Percentiles rank a stretch among this genome's conserved stretches.
These are phyloP conservation scores for Macrotrachela quadricornifera DNA, from an alignment of 1,140 invertebrate genomes.

Conservation along the genomic window DNA sequence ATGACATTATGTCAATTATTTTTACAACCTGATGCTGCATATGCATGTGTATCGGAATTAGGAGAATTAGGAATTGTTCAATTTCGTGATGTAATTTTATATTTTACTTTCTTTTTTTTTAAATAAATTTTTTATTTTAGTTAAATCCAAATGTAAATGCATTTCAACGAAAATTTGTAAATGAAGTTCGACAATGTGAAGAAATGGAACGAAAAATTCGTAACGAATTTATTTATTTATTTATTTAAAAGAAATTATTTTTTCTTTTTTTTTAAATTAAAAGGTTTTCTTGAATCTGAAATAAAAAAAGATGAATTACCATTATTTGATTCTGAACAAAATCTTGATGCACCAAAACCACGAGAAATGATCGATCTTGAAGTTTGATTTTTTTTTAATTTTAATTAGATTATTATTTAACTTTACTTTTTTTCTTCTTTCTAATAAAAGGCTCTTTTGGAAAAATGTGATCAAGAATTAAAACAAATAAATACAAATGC, in stretches of 20 bases:
- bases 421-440: not conserved
- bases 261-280: not conserved
- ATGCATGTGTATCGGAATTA: constrained; percentile 27
- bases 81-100: constrained; percentile 26
- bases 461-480: constrained; percentile 26
- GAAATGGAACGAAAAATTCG: constrained; percentile 31
- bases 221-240: constrained; percentile 25
- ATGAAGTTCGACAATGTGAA: constrained; percentile 33
- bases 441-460: constrained; percentile 18
- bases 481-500: constrained; percentile 59
- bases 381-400: constrained; percentile 29
- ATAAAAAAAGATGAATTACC: constrained; percentile 80
- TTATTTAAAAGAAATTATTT: not conserved
- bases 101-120: not conserved
- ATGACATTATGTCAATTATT: constrained; percentile 34
- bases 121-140: not conserved
- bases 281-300: constrained; percentile 69
- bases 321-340: constrained; percentile 71
- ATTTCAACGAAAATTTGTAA: constrained; percentile 38
- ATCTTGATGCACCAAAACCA: constrained; percentile 77
- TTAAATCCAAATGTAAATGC: constrained; percentile 31
- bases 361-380: constrained; percentile 87
- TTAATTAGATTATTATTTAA: not conserved
- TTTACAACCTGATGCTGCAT: constrained; percentile 29
- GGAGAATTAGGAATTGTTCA: constrained; percentile 30